Evolutionary conservation across 2,888 invertebrate species (phyloP).

Genomic region (Incurvaria masculella): DNA sequence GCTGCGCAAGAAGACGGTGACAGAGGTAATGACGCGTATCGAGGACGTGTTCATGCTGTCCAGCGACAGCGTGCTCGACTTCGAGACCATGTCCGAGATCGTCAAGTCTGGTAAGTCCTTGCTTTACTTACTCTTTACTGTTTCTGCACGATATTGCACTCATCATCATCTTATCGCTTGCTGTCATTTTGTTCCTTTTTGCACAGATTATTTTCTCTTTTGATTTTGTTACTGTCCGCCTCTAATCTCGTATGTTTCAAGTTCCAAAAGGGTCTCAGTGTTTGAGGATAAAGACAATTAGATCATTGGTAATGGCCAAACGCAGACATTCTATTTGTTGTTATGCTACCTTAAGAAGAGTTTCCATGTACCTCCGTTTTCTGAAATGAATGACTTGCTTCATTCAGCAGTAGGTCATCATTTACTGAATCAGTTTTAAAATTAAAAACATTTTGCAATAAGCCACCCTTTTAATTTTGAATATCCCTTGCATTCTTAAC

Average conservation of each 20-base stretch:
- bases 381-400: no score
- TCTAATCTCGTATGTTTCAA: not conserved
- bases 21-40: conserved; percentile 93
- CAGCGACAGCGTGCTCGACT: conserved; percentile 84
- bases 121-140: not conserved
- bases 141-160: not conserved
- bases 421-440: no score
- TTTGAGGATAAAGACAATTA: not conserved
- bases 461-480: no score
- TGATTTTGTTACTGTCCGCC: not conserved
- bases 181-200: not conserved
- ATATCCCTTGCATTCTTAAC: not conserved
- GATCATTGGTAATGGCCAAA: not conserved
- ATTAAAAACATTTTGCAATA: no score
- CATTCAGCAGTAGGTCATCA: no score
- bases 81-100: conserved; percentile 95
- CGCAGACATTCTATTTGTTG: not conserved
- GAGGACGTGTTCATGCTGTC: conserved; percentile 97
- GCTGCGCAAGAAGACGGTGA: conserved; percentile 85
- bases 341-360: no score
- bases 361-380: no score
- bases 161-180: not conserved
- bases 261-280: no score
- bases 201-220: not conserved
- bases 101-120: conserved; percentile 78